Evolutionary conservation across 2,888 invertebrate species (phyloP), one percentile per base, ranked within the genome.

Genomic region (Drosophila diplacantha): DNA sequence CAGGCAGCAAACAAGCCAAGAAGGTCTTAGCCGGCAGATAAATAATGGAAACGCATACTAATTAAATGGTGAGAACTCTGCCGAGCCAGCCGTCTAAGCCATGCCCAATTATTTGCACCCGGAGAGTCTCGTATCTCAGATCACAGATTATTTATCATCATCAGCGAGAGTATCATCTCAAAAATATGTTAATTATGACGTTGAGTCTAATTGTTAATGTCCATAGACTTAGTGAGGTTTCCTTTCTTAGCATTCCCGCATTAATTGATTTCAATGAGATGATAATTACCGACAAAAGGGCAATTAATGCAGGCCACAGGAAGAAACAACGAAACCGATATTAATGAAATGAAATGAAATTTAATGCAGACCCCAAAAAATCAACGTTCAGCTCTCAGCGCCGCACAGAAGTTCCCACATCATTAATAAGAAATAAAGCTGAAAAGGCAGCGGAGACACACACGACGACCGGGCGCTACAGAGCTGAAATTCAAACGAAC

Each of bases 371-470:
- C 34, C 53, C 59, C 12, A 29, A 31, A 39, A 54, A 47, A 63
- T 49, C 35, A 54, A 50, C 59, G 58, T 55, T 51, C n/a, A 20
- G 51, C 54, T 54, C 54, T 54, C 54, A 54, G 54, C 54, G 51
- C 60, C 43, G 71, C 66, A 83, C 83, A 79, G 83, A 79, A 83
- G 73, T 81, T 81, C 83, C 83, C 81, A 84, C 84, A 84, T 81
- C 81, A 81, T 83, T 84, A 81, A 84, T 77, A 76, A 73, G 47
- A 64, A 61, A 55, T 49, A 51, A 59, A 60, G 64, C 18, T 29
- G 18, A 55, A 39, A 53, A 37, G 49, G 22, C 5, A 46, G 43
- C 52, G 31, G 69, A 71, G 72, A 67, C 72, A 79, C 80, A 80
- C 82, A 81, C 84, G 80, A 81, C 65, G 66, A 57, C 59, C 75